phyloP scores from a whole-genome alignment of 2,888 invertebrate species.

The Steinernema hermaphroditum region DNA sequence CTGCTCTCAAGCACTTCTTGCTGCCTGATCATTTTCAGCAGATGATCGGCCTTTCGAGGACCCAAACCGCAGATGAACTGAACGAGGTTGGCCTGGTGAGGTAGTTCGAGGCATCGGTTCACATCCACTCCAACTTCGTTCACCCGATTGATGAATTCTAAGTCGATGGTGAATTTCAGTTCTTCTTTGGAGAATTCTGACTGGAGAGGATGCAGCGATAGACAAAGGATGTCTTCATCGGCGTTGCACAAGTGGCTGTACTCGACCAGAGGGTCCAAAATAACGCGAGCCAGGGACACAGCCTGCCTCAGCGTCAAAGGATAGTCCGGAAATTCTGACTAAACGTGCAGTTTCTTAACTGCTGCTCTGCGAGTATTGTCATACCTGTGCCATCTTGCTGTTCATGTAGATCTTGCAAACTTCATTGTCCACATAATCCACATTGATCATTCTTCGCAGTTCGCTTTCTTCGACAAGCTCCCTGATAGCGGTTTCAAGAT shows the following conservation, averaged over 20 bases:
- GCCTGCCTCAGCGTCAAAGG: constrained; percentile 87
- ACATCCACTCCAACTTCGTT: constrained; percentile 98
- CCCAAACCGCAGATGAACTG: constrained; percentile 97
- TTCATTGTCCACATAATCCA: constrained; percentile 85
- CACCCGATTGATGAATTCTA: constrained; percentile 87
- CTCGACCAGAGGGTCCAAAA: constrained; percentile 94
- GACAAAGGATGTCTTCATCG: constrained; percentile 92
- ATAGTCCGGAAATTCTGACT: constrained; percentile 62
- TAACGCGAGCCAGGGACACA: constrained; percentile 83
- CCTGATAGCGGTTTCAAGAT: constrained; percentile 47
- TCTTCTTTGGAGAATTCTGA: constrained; percentile 77
- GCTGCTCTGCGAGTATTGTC: not conserved
- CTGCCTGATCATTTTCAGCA: constrained; percentile 67
- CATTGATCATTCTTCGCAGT: constrained; percentile 80
- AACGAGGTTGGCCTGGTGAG: constrained; percentile 80
- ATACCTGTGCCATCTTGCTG: constrained; percentile 72
- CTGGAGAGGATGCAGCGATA: constrained; percentile 84
- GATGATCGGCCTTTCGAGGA: constrained; percentile 79
- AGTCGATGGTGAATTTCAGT: constrained; percentile 79
- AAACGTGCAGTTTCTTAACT: constrained; percentile 20
- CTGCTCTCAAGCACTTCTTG: constrained; percentile 47
- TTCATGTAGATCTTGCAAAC: constrained; percentile 87
- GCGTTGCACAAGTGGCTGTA: constrained; percentile 91
- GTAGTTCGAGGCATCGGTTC: constrained; percentile 85
- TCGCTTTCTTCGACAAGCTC: constrained; percentile 72